Conservation (phyloP, 2,797 vertebrate genomes). For the Graptemys geographica region DNA sequence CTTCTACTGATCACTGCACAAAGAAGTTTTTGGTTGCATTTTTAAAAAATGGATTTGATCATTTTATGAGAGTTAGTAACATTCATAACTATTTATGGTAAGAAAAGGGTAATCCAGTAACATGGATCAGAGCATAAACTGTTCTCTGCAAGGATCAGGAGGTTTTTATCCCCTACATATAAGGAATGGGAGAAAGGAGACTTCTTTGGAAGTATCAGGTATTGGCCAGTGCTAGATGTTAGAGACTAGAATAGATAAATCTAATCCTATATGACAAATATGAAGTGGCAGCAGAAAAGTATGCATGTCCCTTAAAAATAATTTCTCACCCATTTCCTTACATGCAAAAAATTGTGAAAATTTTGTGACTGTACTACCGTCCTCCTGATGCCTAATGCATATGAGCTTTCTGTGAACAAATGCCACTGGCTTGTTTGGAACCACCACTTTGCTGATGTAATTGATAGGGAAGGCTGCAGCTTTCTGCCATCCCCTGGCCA, state of each 20-base stretch:
- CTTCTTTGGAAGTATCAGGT: background rate
- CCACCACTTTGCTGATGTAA: conserved; percentile 11
- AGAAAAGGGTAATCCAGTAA: background rate
- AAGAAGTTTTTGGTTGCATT: conserved; percentile 21
- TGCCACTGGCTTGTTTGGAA: conserved; percentile 39
- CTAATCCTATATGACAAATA: background rate
- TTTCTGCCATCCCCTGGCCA: background rate
- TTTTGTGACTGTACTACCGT: conserved; percentile 39
- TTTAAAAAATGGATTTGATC: conserved; percentile 9
- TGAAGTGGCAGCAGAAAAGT: background rate
- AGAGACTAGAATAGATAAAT: background rate
- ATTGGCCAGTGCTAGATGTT: background rate
- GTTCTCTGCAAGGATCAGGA: background rate
- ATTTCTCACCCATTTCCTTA: background rate
- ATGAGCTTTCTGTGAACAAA: conserved; percentile 15
- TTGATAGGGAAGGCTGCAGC: conserved; percentile 53
- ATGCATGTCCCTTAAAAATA: background rate
- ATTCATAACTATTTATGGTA: background rate
- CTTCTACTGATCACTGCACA: background rate
- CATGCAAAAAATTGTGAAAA: conserved; percentile 11
- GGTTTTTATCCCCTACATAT: background rate
- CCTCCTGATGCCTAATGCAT: conserved; percentile 4
- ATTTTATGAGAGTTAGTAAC: conserved; percentile 12
- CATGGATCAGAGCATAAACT: conserved; percentile 25
- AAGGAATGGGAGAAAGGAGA: background rate